Evolutionary conservation across 53 echinoderm and acorn worm species (phyloP), one percentile per base, ranked within the genome.

Genomic region (Temnopleurus reevesii): DNA sequence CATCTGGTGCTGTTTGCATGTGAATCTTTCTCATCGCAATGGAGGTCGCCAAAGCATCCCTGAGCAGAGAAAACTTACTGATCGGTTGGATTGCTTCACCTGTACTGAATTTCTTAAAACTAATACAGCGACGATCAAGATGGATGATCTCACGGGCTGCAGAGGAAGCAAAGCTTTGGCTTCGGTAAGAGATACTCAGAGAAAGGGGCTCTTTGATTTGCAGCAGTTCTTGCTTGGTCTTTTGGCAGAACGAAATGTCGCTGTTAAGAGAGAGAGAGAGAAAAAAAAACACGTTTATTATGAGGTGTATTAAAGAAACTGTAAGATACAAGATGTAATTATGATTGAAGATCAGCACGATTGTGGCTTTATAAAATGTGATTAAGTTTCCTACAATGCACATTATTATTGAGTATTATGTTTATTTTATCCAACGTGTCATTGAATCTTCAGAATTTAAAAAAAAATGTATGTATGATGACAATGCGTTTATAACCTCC

Each of bases 121-220:
- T 76, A 3, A 5, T 18, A 18, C 44, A 43, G 76, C 76, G 41
- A 43, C 15, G 76, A 76, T 18, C 76, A 43, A 43, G 76, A 76
- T 43, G 45, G 45, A 38, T 76, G 45, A 76, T 19, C 8, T 76
- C 76, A 23, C 76, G 41, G 1, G 76, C 35, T 76, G 76, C 76
- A 76, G 76, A 45, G 7, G 19, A 76, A 18, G 76, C 9, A 43
- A 76, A 45, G 23, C 43, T 44, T 2, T 45, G 76, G 45, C 76
- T 76, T 76, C 76, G 21, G 76, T 44, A 76, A 15, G 76, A 76
- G 45, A 76, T 76, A 43, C 76, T 76, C n/a, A 38, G 76, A 43
- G 76, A 38, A 8, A 45, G 45, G 1, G 4, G 76, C 18, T 76
- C 44, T 76, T 45, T 76, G 61, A 61, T 61, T 31, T 61, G 31